A percentile compares a stretch with the other conserved stretches of the same genome.
Conservation (phyloP, 2,888 invertebrate genomes). For the Cephus nigrinus region DNA sequence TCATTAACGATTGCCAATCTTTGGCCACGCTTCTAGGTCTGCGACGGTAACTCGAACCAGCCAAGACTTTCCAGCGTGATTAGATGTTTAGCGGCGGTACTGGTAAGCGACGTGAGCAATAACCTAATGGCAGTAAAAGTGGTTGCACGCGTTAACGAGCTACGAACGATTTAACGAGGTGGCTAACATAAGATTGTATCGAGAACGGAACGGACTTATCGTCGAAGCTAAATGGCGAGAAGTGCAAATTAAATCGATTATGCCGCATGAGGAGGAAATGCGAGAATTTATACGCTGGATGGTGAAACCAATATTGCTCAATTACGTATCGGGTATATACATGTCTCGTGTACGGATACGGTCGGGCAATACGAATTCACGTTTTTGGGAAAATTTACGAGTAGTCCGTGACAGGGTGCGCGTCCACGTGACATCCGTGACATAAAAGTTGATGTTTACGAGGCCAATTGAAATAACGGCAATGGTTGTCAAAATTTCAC, state of each 20-base stretch:
- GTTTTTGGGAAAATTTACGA: not conserved
- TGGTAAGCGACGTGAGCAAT: not conserved
- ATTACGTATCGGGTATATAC: not conserved
- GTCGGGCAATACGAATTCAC: not conserved
- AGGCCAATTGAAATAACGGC: not conserved
- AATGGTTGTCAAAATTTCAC: not conserved
- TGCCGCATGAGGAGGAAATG: not conserved
- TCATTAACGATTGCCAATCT: not conserved
- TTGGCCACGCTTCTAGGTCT: not conserved
- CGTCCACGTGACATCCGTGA: not conserved
- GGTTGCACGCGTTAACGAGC: slow-evolving; percentile 43
- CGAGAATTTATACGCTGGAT: not conserved
- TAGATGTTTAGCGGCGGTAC: not conserved
- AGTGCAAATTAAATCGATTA: not conserved
- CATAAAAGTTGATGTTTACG: not conserved
- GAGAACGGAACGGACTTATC: slow-evolving; percentile 43
- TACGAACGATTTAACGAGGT: slow-evolving; percentile 41
- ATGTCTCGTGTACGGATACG: not conserved
- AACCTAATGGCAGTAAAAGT: slow-evolving; percentile 15
- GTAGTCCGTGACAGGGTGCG: not conserved
- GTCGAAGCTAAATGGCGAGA: slow-evolving; percentile 21
- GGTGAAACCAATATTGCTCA: not conserved
- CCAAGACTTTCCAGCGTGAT: not conserved
- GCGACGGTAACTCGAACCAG: not conserved
- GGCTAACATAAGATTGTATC: slow-evolving; percentile 30